Conservation (phyloP, 2,113 vertebrate species). For the Xenotilapia leptura region DNA sequence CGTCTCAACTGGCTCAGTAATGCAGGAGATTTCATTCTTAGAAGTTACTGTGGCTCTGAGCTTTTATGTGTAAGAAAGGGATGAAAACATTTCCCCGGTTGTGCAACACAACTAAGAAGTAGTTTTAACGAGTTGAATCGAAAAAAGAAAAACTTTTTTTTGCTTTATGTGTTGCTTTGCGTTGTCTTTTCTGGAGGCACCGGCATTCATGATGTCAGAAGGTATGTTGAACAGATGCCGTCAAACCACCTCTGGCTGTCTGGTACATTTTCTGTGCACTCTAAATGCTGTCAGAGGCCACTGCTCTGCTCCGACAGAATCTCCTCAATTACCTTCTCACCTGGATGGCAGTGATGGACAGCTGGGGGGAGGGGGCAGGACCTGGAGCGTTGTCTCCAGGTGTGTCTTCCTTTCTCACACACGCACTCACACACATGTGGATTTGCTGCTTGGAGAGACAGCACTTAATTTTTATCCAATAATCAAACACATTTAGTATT, state of each 20-base stretch:
- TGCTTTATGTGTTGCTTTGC: background rate
- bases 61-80: background rate
- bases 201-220: background rate
- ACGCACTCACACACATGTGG: background rate
- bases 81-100: background rate
- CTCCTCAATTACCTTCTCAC: constrained; percentile 39
- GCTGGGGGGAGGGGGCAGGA: background rate
- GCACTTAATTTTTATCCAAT: background rate
- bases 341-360: constrained; percentile 48
- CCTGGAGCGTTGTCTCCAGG: background rate
- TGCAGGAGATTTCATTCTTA: background rate
- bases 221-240: background rate
- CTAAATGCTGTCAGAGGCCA: background rate
- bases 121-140: background rate
- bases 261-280: background rate
- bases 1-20: background rate
- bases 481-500: background rate
- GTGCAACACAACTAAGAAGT: background rate
- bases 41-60: background rate
- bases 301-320: background rate
- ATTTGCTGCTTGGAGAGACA: background rate
- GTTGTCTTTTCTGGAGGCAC: background rate
- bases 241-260: background rate
- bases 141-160: background rate
- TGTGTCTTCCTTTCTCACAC: background rate